phyloP scores from a whole-genome alignment of 2,888 invertebrate species.

The Melanchra persicariae region DNA sequence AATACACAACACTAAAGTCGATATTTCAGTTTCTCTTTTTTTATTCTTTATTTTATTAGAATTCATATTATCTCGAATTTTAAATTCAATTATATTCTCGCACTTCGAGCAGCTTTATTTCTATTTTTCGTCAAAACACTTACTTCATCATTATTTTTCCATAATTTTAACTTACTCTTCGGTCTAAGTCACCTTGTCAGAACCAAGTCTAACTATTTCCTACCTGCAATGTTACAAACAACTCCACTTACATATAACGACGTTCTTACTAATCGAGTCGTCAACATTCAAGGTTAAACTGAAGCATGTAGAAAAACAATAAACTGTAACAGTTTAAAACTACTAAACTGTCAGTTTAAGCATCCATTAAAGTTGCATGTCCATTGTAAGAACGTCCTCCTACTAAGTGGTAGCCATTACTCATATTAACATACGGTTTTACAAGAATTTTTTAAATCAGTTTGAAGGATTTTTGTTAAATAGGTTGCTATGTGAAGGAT shows the following conservation, averaged over 20 bases:
- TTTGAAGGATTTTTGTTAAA: slow-evolving; percentile 17
- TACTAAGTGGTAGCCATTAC: slow-evolving; percentile 32
- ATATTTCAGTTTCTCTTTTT: too few relatives aligned
- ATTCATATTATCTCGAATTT: too few relatives aligned
- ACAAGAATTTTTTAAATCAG: slow-evolving; percentile 16
- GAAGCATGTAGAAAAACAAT: slow-evolving; percentile 36
- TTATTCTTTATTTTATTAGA: too few relatives aligned
- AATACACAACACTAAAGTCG: too few relatives aligned
- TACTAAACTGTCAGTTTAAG: slow-evolving; percentile 38
- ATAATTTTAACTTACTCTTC: too few relatives aligned
- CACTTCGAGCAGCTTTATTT: too few relatives aligned
- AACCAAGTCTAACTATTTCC: neutral
- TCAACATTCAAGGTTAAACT: slow-evolving; percentile 41
- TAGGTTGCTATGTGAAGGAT: neutral
- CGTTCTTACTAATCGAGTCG: slow-evolving; percentile 16
- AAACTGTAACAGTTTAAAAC: slow-evolving; percentile 43
- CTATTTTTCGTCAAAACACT: too few relatives aligned
- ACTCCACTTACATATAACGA: slow-evolving; percentile 1
- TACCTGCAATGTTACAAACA: neutral
- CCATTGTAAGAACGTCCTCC: slow-evolving; percentile 41
- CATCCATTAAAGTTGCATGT: slow-evolving; percentile 36
- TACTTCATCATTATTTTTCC: too few relatives aligned
- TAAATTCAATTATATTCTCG: too few relatives aligned
- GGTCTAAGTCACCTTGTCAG: neutral
- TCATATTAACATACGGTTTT: slow-evolving; percentile 14